Percentiles rank a stretch among this genome's conserved stretches.
Conservation (phyloP, 1,140 invertebrate species). For the Alviniconcha marisindica region DNA sequence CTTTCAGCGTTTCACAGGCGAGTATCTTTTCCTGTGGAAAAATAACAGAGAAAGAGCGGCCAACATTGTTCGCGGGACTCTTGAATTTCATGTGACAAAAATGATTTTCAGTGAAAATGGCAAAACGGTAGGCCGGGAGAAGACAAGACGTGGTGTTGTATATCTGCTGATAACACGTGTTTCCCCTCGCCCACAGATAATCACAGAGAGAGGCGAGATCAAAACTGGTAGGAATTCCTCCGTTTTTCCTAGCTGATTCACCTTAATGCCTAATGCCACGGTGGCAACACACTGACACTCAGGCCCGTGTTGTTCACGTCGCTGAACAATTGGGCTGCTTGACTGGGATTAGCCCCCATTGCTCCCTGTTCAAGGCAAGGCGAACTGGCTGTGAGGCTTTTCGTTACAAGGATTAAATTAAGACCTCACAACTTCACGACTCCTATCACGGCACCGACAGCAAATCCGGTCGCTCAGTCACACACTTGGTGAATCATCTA, state of each 20-base stretch:
- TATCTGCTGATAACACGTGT: constrained; percentile 9
- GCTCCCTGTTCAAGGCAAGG: too few relatives aligned
- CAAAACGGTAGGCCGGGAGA: background rate
- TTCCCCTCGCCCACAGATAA: background rate
- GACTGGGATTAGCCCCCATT: background rate
- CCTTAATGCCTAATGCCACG: background rate
- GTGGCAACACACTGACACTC: too few relatives aligned
- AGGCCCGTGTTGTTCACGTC: background rate
- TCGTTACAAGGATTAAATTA: too few relatives aligned
- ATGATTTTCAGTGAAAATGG: background rate
- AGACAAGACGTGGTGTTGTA: background rate
- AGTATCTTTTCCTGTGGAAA: background rate
- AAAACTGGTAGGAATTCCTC: background rate
- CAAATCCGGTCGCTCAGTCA: too few relatives aligned
- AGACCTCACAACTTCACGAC: too few relatives aligned
- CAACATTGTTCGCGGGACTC: background rate
- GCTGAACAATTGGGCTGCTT: background rate
- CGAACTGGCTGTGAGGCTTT: too few relatives aligned
- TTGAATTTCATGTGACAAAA: constrained; percentile 16
- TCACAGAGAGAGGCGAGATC: background rate
- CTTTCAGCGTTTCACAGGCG: background rate
- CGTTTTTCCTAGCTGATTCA: background rate
- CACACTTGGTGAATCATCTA: too few relatives aligned
- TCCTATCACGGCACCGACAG: too few relatives aligned
- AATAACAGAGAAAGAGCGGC: background rate